Conservation (phyloP, 1,140 invertebrate genomes). For the Leptestheria dahalacensis region DNA sequence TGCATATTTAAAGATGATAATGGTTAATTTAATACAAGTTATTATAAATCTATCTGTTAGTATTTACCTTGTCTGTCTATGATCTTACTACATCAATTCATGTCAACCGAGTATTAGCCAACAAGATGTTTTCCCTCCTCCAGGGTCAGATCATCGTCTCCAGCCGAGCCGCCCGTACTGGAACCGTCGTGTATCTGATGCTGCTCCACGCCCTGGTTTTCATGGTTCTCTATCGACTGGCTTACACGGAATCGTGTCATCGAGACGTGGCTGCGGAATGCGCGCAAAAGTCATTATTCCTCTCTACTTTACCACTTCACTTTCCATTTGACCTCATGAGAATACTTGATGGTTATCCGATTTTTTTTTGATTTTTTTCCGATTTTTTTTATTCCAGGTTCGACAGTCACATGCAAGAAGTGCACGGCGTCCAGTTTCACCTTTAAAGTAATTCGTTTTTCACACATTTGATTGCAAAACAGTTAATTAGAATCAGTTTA, state of each 20-base stretch:
- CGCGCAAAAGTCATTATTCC: constrained; percentile 23
- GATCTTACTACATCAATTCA: constrained; percentile 8
- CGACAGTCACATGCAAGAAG: constrained; percentile 13
- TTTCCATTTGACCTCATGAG: neutral
- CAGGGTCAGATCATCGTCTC: constrained; percentile 33
- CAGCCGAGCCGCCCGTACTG: constrained; percentile 29
- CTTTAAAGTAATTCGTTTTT: neutral
- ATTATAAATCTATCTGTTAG: no score
- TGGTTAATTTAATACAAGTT: no score
- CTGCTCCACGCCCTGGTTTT: constrained; percentile 36
- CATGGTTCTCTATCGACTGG: constrained; percentile 33
- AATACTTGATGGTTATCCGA: neutral
- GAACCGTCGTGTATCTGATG: constrained; percentile 35
- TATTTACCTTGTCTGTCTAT: neutral
- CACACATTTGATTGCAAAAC: neutral
- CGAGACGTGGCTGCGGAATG: constrained; percentile 30
- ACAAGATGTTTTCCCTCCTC: constrained; percentile 13
- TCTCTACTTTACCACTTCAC: neutral
- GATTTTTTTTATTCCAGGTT: neutral
- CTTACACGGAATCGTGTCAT: constrained; percentile 31
- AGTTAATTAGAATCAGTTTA: no score
- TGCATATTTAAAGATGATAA: no score
- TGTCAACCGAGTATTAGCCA: neutral
- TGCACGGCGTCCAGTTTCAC: constrained; percentile 10
- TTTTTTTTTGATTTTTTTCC: neutral